Percentiles rank a stretch among this genome's conserved stretches.
These are phyloP conservation scores for Octomys mimax DNA, from an alignment of 2,797 vertebrate species.

Conservation along the genomic window DNA sequence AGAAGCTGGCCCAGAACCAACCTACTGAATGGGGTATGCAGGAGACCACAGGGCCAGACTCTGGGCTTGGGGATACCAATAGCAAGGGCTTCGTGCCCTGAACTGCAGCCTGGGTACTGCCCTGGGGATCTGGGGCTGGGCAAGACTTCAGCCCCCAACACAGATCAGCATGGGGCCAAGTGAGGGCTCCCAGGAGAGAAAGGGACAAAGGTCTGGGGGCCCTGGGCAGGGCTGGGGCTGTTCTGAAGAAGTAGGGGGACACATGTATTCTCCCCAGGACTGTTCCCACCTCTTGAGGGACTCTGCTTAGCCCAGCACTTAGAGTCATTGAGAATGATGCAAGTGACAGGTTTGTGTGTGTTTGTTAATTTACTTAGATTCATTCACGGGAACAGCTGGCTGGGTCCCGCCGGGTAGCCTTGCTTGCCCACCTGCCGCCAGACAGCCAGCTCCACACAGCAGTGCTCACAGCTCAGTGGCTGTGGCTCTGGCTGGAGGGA, in stretches of 20 bases:
- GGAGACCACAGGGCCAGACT: neutral
- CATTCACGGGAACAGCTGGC: conserved; percentile 89
- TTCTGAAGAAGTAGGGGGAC: neutral
- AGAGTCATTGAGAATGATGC: conserved; percentile 87
- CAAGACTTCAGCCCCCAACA: neutral
- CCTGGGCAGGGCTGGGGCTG: neutral
- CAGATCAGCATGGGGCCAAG: neutral
- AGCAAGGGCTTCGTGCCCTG: too few species aligned
- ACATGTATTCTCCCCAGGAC: neutral
- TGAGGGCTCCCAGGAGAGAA: neutral
- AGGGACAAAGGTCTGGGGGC: neutral
- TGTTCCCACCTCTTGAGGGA: neutral
- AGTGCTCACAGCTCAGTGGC: conserved; percentile 87
- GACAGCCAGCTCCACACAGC: conserved; percentile 85
- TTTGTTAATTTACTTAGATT: conserved; percentile 90
- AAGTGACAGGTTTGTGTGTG: conserved; percentile 89
- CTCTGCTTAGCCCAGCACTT: conserved; percentile 77
- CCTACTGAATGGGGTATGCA: accelerated
- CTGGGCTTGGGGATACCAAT: neutral
- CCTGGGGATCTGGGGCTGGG: neutral
- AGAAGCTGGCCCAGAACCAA: neutral
- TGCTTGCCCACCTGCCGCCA: conserved; percentile 89
- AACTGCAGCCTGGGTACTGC: neutral
- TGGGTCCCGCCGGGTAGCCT: conserved; percentile 89
- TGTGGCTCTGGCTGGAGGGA: conserved; percentile 81